Percentiles rank a stretch among this genome's conserved stretches.
These are phyloP conservation scores for Promerops cafer DNA, from an alignment of 2,113 vertebrate genomes.

Conservation along the genomic window DNA sequence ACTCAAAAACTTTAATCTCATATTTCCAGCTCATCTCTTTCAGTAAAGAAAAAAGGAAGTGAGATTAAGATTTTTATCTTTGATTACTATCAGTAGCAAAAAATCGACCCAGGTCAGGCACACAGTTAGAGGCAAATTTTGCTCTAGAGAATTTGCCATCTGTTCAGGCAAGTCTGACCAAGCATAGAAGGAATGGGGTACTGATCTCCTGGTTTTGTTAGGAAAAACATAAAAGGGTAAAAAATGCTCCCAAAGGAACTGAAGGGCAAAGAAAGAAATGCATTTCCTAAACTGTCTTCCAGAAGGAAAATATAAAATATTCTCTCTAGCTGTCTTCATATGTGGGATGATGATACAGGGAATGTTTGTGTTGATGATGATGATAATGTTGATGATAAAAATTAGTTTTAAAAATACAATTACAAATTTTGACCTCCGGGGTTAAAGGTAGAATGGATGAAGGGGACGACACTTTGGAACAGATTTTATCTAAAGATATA, in stretches of 20 bases:
- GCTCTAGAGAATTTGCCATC: neutral
- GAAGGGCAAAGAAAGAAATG: neutral
- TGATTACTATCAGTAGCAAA: neutral
- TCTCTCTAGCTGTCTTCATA: neutral
- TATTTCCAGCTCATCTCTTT: neutral
- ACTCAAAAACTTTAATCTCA: neutral
- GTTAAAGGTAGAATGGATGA: neutral
- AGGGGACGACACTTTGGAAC: neutral
- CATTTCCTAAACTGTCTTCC: neutral
- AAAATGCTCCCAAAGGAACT: neutral
- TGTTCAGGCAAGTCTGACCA: neutral
- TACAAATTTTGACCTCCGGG: neutral
- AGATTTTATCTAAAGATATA: neutral
- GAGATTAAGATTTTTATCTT: neutral
- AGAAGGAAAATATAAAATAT: neutral
- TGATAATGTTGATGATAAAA: neutral
- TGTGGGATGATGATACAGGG: neutral
- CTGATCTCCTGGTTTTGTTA: neutral
- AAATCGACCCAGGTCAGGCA: neutral
- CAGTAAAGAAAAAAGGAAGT: neutral
- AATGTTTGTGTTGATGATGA: neutral
- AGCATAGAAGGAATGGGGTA: neutral
- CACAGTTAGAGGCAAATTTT: neutral
- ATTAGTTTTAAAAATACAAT: neutral
- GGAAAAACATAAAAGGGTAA: neutral